Percentiles rank a stretch among this genome's conserved stretches.
Evolutionary conservation across 2,888 invertebrate species (phyloP).

Genomic region (Euspilapteryx auroguttella): DNA sequence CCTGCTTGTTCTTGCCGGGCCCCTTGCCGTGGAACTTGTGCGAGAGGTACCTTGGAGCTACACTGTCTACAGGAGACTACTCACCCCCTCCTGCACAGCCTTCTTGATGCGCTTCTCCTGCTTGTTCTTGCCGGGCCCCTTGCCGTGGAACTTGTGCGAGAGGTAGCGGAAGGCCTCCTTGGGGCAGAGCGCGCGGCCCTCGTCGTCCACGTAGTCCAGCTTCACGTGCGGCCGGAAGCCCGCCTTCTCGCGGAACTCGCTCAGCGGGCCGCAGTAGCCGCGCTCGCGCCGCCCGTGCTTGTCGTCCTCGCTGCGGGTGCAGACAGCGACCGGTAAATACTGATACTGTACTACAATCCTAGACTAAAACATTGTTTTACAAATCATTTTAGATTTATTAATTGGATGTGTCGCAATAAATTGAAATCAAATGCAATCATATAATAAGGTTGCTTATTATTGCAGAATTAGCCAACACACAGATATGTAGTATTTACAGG

Average conservation of each 20-base stretch:
- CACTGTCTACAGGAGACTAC: no score
- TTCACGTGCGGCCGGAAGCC: slow-evolving; percentile 92
- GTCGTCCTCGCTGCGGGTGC: slow-evolving; percentile 71
- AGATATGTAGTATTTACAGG: no score
- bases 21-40: slow-evolving; percentile 99
- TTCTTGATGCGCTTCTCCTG: slow-evolving; percentile 95
- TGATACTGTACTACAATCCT: no score
- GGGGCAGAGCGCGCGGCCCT: slow-evolving; percentile 86
- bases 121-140: slow-evolving; percentile 98
- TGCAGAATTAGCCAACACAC: no score
- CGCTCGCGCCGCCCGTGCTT: slow-evolving; percentile 73
- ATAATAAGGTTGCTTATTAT: no score
- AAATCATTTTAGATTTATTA: no score
- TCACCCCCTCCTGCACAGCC: slow-evolving; percentile 86
- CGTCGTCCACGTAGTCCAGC: slow-evolving; percentile 96
- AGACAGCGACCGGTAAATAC: no score
- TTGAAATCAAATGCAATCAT: no score
- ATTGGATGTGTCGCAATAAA: no score
- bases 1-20: slow-evolving; percentile 97
- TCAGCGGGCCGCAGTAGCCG: slow-evolving; percentile 70
- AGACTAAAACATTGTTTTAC: no score
- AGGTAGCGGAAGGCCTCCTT: slow-evolving; percentile 97
- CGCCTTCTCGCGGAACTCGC: slow-evolving; percentile 91
- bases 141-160: slow-evolving; percentile 98
- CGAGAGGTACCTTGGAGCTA: no score